These are phyloP conservation scores for Pristionchus japonicus DNA, from an alignment of 2,888 invertebrate genomes.

Conservation along the genomic window DNA sequence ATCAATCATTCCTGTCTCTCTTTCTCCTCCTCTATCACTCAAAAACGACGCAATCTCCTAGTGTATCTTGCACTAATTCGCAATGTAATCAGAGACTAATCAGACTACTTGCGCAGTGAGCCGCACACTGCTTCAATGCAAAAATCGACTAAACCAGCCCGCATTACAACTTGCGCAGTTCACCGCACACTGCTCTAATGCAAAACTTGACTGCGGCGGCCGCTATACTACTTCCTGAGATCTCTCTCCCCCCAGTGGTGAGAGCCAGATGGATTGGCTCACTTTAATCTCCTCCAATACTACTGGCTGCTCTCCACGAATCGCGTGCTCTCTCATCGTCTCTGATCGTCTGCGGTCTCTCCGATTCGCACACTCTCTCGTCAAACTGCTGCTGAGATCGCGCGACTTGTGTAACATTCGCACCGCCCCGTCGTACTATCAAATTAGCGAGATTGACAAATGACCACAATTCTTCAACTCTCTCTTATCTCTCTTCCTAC, in stretches of 20 bases:
- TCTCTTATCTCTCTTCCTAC: no score
- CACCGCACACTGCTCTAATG: not conserved
- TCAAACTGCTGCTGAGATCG: constrained; percentile 1
- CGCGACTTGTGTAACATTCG: constrained; percentile 35
- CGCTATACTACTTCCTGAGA: constrained; percentile 10
- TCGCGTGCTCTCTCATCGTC: not conserved
- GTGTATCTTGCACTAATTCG: constrained; percentile 34
- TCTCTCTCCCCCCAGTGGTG: not conserved
- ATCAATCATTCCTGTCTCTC: constrained; percentile 27
- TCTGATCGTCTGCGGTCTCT: not conserved
- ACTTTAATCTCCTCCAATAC: constrained; percentile 10
- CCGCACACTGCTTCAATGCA: not conserved
- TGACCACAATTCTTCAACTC: not conserved
- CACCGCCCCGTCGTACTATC: constrained; percentile 18
- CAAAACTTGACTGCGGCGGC: constrained; percentile 7
- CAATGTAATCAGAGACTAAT: constrained; percentile 17
- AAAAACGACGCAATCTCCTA: not conserved
- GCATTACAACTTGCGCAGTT: not conserved
- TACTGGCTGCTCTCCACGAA: constrained; percentile 8
- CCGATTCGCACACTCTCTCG: constrained; percentile 5
- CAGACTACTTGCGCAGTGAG: not conserved
- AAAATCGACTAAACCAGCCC: not conserved
- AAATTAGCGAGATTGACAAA: constrained; percentile 21
- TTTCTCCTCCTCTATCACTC: not conserved
- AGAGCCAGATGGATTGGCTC: constrained; percentile 22